Conservation (phyloP, 1,140 invertebrate species). For the Radopholus similis region DNA sequence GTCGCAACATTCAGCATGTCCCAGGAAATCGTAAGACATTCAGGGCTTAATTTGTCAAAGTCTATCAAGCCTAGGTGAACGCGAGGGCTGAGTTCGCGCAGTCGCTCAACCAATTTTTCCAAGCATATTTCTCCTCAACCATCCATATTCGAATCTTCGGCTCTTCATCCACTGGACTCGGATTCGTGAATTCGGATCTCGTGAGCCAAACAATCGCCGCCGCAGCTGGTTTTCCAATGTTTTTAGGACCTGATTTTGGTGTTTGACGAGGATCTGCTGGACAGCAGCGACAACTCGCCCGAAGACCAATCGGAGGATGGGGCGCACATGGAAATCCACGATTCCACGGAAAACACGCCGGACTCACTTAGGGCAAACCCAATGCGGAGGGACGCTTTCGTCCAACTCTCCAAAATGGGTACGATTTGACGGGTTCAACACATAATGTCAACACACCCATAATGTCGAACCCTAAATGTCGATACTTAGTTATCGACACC, state of each 20-base stretch:
- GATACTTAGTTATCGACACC: too few relatives aligned
- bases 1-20: conserved; percentile 4
- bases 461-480: too few relatives aligned
- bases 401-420: neutral
- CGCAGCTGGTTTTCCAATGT: neutral
- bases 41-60: conserved; percentile 2
- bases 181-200: conserved; percentile 35
- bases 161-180: conserved; percentile 31
- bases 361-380: neutral
- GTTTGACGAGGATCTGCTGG: conserved; percentile 9
- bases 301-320: neutral
- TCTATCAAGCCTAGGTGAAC: conserved; percentile 13
- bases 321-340: neutral
- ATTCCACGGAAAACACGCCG: neutral
- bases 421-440: neutral
- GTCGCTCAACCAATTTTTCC: conserved; percentile 15
- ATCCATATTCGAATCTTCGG: conserved; percentile 23
- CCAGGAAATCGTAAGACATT: neutral
- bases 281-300: neutral
- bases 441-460: too few relatives aligned
- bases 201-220: conserved; percentile 13
- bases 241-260: conserved; percentile 18
- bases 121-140: conserved; percentile 14
- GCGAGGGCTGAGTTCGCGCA: conserved; percentile 20
- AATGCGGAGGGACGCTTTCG: neutral